A percentile compares a stretch with the other conserved stretches of the same genome.
Conservation (phyloP, 2,113 vertebrate genomes). For the Rhombomys opimus region DNA sequence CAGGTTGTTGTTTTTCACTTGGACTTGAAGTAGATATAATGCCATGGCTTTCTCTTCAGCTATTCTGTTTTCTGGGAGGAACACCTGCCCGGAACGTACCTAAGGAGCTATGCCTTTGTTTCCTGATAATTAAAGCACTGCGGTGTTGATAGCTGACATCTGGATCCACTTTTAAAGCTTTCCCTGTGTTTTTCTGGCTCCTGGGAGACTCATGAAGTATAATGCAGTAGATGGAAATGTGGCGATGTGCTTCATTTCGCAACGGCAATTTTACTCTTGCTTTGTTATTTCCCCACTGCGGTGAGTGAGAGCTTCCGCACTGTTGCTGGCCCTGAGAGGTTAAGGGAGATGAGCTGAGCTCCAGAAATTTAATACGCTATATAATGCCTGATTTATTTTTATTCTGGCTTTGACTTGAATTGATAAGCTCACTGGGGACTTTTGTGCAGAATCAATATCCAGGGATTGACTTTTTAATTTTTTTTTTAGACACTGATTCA, state of each 20-base stretch:
- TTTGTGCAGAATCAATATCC: conserved; percentile 48
- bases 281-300: conserved; percentile 65
- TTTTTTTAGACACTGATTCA: conserved; percentile 57
- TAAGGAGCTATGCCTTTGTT: conserved; percentile 78
- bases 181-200: conserved; percentile 58
- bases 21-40: conserved; percentile 50
- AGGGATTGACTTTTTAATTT: conserved; percentile 22
- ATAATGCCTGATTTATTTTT: conserved; percentile 68
- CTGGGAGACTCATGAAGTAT: conserved; percentile 61
- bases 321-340: conserved; percentile 46
- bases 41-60: conserved; percentile 64
- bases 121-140: conserved; percentile 72
- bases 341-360: conserved; percentile 44
- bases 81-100: conserved; percentile 78
- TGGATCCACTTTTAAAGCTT: conserved; percentile 75
- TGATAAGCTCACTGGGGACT: conserved; percentile 62
- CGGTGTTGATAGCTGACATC: conserved; percentile 70
- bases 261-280: conserved; percentile 53
- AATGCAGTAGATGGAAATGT: conserved; percentile 55
- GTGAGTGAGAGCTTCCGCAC: conserved; percentile 55
- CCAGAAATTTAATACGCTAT: conserved; percentile 71
- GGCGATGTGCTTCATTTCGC: conserved; percentile 63
- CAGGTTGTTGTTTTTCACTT: conserved; percentile 15
- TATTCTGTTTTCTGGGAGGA: conserved; percentile 60
- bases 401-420: conserved; percentile 62